Evolutionary conservation across 2,797 vertebrate species (phyloP), one percentile per base, ranked within the genome.

Genomic region (Lycodopsis pacificus): DNA sequence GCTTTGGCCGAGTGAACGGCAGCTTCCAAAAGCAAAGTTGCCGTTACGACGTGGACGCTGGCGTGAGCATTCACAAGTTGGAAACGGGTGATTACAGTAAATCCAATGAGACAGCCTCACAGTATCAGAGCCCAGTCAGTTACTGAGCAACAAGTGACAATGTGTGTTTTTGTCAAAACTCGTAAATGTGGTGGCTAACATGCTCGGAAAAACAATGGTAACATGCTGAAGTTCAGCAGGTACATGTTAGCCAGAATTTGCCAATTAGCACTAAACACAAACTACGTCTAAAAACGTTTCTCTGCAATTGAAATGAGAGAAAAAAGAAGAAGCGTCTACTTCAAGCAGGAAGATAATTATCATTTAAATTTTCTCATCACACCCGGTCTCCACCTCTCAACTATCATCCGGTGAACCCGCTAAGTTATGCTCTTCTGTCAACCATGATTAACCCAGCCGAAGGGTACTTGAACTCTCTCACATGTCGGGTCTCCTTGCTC

Each of bases 301-400:
- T 70, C 12, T 67, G 15, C 10, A 76, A 78, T 77, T 73, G 48
- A 72, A 71, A 80, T 74, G 13, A 76, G 62, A 30, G 14, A 36
- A 46, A 44, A 25, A 68, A 61, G 64, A 17, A 5, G 4, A 6
- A 67, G 30, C 40, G 78, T 85, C 77, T 65, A 57, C 54, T 77
- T 80, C 48, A 67, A 75, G 56, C 66, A 67, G 53, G 34, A 64
- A 82, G 66, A 71, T 66, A 80, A 79, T 86, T 70, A 81, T 54
- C 40, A 56, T 81, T 81, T 78, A 27, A 71, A 81, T 87, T 79
- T 73, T 72, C 80, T 83, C 80, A 78, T 84, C 77, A 63, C 71
- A 59, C 40, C 30, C 2, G 3, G 59, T 65, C 42, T 72, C 70
- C 77, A 80, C 77, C 71, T 77, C 63, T 71, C 56, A 71, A 67